Evolutionary conservation across 2,888 invertebrate species (phyloP).

Genomic region (Aporophyla lueneburgensis): DNA sequence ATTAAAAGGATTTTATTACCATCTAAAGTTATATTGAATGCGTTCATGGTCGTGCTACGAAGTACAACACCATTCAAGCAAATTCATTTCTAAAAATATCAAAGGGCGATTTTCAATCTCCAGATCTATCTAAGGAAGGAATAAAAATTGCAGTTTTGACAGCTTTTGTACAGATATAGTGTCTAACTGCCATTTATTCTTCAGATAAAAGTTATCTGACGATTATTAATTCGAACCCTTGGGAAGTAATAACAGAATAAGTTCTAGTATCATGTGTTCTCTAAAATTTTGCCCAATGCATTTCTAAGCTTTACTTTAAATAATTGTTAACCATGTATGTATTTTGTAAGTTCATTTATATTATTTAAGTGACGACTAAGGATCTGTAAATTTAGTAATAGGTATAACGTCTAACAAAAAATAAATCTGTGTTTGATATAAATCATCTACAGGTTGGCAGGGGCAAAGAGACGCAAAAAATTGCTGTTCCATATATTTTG

Average conservation of each 20-base stretch:
- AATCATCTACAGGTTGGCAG: too few species aligned
- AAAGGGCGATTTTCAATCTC: neutral
- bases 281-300: conserved; percentile 33
- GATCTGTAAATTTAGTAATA: conserved; percentile 21
- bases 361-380: conserved; percentile 16
- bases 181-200: neutral
- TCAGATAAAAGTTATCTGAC: neutral
- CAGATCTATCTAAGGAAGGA: neutral
- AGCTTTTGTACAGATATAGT: neutral
- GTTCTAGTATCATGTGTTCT: conserved; percentile 12
- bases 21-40: too few species aligned
- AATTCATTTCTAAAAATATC: conserved; percentile 1
- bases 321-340: conserved; percentile 38
- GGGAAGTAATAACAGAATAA: neutral
- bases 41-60: too few species aligned
- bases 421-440: too few species aligned
- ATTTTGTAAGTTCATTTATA: conserved; percentile 32
- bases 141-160: neutral
- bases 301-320: conserved; percentile 56
- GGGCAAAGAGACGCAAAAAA: too few species aligned
- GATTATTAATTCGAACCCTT: neutral
- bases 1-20: too few species aligned
- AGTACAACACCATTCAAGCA: neutral
- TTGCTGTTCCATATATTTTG: too few species aligned
- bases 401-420: conserved; percentile 5